phyloP scores from a whole-genome alignment of 2,797 vertebrate species.

The Pterois miles region DNA sequence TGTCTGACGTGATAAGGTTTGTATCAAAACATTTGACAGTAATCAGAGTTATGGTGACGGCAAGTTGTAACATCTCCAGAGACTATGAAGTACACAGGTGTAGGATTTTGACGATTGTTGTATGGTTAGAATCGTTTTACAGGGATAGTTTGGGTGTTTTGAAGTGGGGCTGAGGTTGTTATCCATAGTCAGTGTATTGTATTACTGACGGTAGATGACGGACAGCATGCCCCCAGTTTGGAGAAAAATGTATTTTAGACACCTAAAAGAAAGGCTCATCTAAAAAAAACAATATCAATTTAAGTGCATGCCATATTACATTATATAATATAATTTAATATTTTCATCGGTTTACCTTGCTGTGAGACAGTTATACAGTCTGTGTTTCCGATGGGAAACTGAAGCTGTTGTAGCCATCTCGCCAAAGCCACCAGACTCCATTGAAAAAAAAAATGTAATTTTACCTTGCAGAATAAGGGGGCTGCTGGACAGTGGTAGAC shows the following conservation, averaged over 20 bases:
- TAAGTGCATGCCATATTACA: neutral
- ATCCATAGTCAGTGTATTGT: neutral
- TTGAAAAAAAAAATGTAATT: neutral
- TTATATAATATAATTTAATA: no score
- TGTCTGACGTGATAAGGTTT: conserved; percentile 16
- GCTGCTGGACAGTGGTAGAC: no score
- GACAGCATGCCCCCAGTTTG: neutral
- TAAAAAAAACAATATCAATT: no score
- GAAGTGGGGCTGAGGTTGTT: neutral
- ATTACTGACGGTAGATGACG: neutral
- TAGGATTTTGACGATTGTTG: neutral
- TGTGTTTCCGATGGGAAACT: neutral
- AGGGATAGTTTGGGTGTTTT: neutral
- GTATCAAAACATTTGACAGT: neutral
- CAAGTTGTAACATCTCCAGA: neutral
- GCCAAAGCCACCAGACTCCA: neutral
- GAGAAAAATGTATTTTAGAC: no score
- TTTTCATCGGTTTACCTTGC: neutral
- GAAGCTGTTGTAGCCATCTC: neutral
- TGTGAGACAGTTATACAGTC: neutral
- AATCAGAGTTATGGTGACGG: neutral
- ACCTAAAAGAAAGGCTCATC: no score
- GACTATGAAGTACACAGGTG: neutral
- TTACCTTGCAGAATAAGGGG: neutral
- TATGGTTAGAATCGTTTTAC: neutral